Conservation (phyloP, 2,888 invertebrate genomes). For the Aporophyla lueneburgensis region DNA sequence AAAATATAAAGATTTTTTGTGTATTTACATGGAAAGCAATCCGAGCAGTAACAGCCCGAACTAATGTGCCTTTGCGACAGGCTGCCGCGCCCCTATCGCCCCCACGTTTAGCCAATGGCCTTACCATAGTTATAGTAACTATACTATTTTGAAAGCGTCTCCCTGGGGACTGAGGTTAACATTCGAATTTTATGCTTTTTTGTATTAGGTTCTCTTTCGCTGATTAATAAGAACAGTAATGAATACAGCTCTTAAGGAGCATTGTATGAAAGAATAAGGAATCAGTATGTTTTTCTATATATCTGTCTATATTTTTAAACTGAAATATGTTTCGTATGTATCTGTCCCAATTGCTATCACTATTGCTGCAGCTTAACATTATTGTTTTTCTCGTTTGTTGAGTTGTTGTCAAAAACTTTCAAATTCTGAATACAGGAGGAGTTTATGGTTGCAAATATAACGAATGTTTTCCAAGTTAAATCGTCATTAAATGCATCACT, state of each 20-base stretch:
- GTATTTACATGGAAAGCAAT: conserved; percentile 53
- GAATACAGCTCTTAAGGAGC: not conserved
- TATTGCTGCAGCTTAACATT: not conserved
- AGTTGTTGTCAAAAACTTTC: not conserved
- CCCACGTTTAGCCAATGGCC: conserved; percentile 42
- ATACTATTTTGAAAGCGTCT: conserved; percentile 29
- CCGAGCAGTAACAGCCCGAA: conserved; percentile 30
- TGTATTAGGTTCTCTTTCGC: conserved; percentile 17
- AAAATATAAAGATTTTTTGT: conserved; percentile 22
- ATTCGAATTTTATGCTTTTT: conserved; percentile 26
- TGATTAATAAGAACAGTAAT: conserved; percentile 29
- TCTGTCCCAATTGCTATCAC: not conserved
- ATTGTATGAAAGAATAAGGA: too few species aligned
- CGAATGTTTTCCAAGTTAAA: conserved; percentile 11
- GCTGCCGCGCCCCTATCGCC: conserved; percentile 53
- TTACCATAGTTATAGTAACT: conserved; percentile 35
- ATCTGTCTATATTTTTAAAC: not conserved
- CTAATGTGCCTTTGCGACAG: conserved; percentile 57
- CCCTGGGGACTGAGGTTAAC: conserved; percentile 33
- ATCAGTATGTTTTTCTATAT: not conserved
- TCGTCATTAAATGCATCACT: conserved; percentile 24
- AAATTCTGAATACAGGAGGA: not conserved
- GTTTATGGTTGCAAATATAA: conserved; percentile 1
- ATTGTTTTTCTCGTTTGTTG: not conserved
- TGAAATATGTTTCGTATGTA: too few species aligned